Conservation (phyloP, 2,113 vertebrate species). For the Prionailurus bengalensis region DNA sequence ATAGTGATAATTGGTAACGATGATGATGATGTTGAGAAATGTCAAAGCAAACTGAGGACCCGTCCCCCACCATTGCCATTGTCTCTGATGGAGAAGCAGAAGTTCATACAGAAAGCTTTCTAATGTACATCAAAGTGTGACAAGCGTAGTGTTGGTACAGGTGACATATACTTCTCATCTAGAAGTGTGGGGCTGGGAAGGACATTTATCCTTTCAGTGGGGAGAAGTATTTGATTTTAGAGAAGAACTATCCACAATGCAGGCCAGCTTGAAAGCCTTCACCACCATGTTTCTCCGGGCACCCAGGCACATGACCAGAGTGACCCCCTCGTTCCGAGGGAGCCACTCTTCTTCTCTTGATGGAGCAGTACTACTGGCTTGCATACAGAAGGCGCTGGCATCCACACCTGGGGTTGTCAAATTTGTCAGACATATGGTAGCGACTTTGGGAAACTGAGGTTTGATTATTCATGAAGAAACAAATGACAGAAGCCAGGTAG, state of each 20-base stretch:
- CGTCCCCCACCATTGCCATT: too few species aligned
- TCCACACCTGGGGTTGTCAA: not conserved
- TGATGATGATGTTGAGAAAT: not conserved
- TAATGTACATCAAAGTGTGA: not conserved
- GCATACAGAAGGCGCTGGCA: not conserved
- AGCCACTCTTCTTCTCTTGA: not conserved
- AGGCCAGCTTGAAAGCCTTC: not conserved
- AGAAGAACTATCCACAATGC: not conserved
- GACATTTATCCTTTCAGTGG: not conserved
- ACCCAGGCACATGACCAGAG: not conserved
- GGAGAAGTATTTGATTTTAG: not conserved
- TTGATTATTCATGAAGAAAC: not conserved
- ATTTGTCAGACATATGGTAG: not conserved
- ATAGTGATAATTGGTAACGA: not conserved
- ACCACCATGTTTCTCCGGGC: not conserved
- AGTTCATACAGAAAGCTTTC: not conserved
- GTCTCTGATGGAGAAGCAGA: not conserved
- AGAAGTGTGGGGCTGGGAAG: not conserved
- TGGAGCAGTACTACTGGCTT: not conserved
- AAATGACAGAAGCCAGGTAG: not conserved
- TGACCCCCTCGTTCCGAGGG: not conserved
- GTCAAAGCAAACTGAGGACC: not conserved
- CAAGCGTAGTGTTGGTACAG: accelerated
- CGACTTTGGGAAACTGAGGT: not conserved
- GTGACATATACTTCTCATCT: not conserved